Conservation (phyloP, 2,797 vertebrate genomes). For the Oreochromis grahami region DNA sequence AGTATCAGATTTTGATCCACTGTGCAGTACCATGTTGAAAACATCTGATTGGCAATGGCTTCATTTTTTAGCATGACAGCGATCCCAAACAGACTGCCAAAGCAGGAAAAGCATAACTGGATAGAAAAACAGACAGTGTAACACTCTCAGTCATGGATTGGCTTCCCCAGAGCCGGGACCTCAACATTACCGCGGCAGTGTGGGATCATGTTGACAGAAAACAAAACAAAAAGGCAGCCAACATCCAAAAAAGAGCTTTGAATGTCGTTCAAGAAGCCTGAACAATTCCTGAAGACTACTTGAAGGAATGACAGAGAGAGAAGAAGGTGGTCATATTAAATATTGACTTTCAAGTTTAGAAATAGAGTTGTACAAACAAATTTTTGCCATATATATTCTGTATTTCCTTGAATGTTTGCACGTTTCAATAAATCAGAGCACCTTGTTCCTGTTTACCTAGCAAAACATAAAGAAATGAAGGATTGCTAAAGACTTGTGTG, state of each 20-base stretch:
- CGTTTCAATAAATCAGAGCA: not conserved
- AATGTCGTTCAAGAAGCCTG: not conserved
- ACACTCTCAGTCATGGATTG: not conserved
- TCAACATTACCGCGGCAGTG: not conserved
- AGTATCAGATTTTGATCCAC: not conserved
- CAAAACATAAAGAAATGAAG: not conserved
- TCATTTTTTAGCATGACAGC: not conserved
- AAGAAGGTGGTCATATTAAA: not conserved
- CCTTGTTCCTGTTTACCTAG: not conserved
- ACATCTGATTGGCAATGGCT: not conserved
- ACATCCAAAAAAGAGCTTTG: not conserved
- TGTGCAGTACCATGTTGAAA: not conserved
- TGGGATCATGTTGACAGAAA: not conserved
- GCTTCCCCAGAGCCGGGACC: not conserved
- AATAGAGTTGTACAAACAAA: not conserved
- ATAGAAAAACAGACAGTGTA: not conserved
- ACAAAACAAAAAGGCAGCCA: not conserved
- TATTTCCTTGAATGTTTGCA: not conserved
- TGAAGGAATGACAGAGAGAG: rapidly evolving
- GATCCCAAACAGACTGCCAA: not conserved
- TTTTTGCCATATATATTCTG: not conserved
- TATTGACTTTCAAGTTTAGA: not conserved
- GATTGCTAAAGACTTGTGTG: not conserved
- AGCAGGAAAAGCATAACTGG: not conserved
- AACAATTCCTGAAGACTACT: not conserved